Percentiles rank a stretch among this genome's conserved stretches.
These are phyloP conservation scores for Rhagologus leucostigma DNA, from an alignment of 2,113 vertebrate genomes.

Conservation along the genomic window DNA sequence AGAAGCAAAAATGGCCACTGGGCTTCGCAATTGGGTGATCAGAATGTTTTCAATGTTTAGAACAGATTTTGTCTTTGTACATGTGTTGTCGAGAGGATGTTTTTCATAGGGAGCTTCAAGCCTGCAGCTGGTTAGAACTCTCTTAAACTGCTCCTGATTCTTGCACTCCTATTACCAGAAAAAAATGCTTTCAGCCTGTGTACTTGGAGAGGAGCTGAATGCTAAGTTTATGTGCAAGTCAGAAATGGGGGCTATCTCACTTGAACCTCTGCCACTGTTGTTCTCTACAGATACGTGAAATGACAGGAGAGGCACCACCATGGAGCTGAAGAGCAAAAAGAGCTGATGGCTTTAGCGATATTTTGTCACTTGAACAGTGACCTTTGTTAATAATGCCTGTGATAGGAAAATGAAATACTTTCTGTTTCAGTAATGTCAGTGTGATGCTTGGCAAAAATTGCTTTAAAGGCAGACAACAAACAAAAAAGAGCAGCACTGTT, in stretches of 20 bases:
- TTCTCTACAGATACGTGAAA: neutral
- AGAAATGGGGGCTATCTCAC: neutral
- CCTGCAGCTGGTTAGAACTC: neutral
- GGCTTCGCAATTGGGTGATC: neutral
- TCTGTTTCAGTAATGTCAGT: neutral
- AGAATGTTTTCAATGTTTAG: neutral
- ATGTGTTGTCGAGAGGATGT: fast-evolving
- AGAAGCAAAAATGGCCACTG: neutral
- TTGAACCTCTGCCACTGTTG: neutral
- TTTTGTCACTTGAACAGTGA: neutral
- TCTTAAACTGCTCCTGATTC: neutral
- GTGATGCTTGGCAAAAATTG: neutral
- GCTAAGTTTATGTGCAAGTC: neutral
- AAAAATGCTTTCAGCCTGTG: neutral
- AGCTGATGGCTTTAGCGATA: neutral
- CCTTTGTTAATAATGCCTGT: neutral
- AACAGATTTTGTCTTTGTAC: neutral
- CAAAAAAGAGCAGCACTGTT: neutral
- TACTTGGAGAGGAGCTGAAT: neutral
- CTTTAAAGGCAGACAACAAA: neutral
- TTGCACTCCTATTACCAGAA: neutral
- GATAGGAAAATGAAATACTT: slow-evolving; percentile 14
- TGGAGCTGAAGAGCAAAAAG: neutral
- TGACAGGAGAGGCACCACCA: neutral
- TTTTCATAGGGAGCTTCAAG: neutral